phyloP scores from a whole-genome alignment of 2,888 invertebrate species.

The Dynastes tityus region DNA sequence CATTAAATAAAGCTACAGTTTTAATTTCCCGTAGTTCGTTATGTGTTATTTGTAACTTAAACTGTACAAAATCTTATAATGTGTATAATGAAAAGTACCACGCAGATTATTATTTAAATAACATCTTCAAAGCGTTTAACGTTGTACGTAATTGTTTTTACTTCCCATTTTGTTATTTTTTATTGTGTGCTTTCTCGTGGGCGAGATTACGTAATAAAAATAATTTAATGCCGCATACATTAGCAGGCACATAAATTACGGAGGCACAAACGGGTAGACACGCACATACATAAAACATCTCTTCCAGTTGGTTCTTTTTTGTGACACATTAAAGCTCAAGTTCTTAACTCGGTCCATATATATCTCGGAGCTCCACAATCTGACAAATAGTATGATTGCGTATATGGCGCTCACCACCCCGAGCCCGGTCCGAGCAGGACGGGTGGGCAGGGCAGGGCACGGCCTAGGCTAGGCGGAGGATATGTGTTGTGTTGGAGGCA shows the following conservation, averaged over 20 bases:
- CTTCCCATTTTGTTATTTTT: no score
- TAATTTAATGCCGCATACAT: constrained; percentile 25
- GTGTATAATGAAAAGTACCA: not conserved
- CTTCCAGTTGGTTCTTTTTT: constrained; percentile 43
- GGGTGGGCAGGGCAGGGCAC: not conserved
- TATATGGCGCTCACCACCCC: constrained; percentile 43
- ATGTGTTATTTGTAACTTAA: no score
- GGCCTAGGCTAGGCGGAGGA: constrained; percentile 50
- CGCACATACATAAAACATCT: constrained; percentile 43
- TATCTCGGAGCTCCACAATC: constrained; percentile 45
- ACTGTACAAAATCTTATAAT: no score
- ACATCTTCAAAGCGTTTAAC: no score
- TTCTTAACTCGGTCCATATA: constrained; percentile 50
- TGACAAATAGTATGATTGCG: constrained; percentile 54
- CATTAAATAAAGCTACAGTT: no score
- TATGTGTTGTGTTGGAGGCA: constrained; percentile 63
- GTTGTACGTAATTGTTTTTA: no score
- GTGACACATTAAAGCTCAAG: constrained; percentile 48
- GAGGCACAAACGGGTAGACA: constrained; percentile 27
- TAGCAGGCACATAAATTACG: constrained; percentile 30
- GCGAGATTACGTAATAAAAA: constrained; percentile 4
- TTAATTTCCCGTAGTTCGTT: no score
- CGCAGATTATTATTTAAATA: no score
- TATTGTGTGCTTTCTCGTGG: no score
- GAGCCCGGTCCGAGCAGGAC: constrained; percentile 3